Evolutionary conservation across 2,888 invertebrate species (phyloP).

Genomic region (Lomographa bimaculata): DNA sequence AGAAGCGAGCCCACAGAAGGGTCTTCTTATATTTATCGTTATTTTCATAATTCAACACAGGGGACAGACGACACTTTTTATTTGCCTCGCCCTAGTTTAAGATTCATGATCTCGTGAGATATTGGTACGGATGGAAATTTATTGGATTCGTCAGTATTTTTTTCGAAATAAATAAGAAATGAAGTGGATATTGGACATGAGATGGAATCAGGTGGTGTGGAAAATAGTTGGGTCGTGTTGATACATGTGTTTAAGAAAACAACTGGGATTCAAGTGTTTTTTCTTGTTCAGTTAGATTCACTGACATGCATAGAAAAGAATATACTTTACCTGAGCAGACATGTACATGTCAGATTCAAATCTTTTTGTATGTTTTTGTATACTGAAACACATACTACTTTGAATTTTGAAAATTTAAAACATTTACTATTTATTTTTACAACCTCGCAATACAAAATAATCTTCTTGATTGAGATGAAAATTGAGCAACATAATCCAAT

Average conservation of each 20-base stretch:
- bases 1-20: constrained; percentile 13
- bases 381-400: too few relatives aligned
- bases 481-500: too few relatives aligned
- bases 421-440: too few relatives aligned
- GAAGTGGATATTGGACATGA: constrained; percentile 31
- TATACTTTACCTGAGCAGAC: too few relatives aligned
- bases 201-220: constrained; percentile 23
- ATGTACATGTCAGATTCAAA: too few relatives aligned
- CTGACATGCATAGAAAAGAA: background rate
- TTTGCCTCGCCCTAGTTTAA: constrained; percentile 67
- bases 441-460: too few relatives aligned
- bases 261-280: too few relatives aligned
- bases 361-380: too few relatives aligned
- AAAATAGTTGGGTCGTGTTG: constrained; percentile 17
- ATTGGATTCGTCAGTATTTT: constrained; percentile 39
- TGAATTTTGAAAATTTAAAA: too few relatives aligned
- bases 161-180: constrained; percentile 39
- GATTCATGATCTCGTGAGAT: constrained; percentile 76
- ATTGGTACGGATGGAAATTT: constrained; percentile 48
- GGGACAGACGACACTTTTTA: constrained; percentile 66
- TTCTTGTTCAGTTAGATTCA: too few relatives aligned
- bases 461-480: too few relatives aligned
- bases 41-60: constrained; percentile 74
- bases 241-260: background rate
- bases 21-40: constrained; percentile 70